Evolutionary conservation across 1,140 invertebrate species (phyloP), one percentile per base, ranked within the genome.

Genomic region (Battus philenor): DNA sequence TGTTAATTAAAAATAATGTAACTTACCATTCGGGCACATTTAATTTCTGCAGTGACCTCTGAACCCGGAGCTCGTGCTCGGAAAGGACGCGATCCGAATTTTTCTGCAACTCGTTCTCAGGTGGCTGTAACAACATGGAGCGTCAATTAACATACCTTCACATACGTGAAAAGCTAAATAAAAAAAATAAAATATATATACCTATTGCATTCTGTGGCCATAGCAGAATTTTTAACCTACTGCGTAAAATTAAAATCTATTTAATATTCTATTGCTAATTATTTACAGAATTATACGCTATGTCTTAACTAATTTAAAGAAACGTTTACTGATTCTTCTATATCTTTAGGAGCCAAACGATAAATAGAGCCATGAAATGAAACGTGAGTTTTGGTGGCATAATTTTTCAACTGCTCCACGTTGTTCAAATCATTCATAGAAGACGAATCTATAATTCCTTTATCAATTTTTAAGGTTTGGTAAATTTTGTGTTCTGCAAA

Each of bases 81-180:
- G 94, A 95, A 64, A 95, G 88, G 74, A 93, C 89, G 29, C 93
- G 88, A 79, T 94, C 91, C 44, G 89, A 90, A 71, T 90, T 89
- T 87, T 95, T 95, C 87, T 95, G 93, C 65, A 97, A 89, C 73
- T 95, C 93, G 90, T 97, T 97, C 87, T 97, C 95, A 50, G 95
- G 95, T 61, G 95, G 94, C 95, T 96, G 89, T 0, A 91, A 77
- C 57, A 67, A 75, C 44, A 20, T 41, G 59, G 44, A 48, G 38
- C 6, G 27, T 39, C 27, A 50, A 27, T 59, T 4, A 53, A 22
- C 33, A 44, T 34, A 32, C 5, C 3, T 11, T 30, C 39, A 18
- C 9, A 32, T 7, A 27, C 3, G 22, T 10, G 7, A 17, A 32
- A 27, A 10, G 2, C 16, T 36, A 30, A 9, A 32, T 8, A 18